Conservation (phyloP, 1,140 invertebrate genomes). For the Scaptomyza hsui region DNA sequence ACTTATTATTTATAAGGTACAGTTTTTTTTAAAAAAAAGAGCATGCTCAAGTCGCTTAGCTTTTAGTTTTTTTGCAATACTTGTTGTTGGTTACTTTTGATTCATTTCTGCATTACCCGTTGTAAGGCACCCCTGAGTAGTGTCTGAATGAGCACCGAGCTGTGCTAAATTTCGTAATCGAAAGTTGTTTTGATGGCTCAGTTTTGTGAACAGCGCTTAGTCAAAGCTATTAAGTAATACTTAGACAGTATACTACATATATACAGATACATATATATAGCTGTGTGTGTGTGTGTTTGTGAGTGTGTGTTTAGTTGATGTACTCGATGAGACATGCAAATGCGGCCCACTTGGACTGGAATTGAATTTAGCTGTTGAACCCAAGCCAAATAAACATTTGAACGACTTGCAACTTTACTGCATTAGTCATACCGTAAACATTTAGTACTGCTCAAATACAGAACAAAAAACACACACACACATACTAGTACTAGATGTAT, state of each 20-base stretch:
- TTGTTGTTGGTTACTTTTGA: not conserved
- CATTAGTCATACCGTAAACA: slow-evolving; percentile 45
- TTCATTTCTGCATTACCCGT: slow-evolving; percentile 14
- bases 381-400: slow-evolving; percentile 49
- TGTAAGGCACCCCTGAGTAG: not conserved
- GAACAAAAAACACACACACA: not conserved
- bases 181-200: slow-evolving; percentile 79
- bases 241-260: slow-evolving; percentile 40
- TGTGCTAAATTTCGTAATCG: slow-evolving; percentile 80
- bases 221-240: slow-evolving; percentile 80
- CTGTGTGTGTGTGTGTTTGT: not conserved
- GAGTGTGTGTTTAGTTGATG: slow-evolving; percentile 10
- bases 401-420: slow-evolving; percentile 20
- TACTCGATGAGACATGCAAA: slow-evolving; percentile 32
- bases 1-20: too few species aligned
- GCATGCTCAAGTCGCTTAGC: too few species aligned
- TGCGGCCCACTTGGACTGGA: slow-evolving; percentile 42
- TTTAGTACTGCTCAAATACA: not conserved
- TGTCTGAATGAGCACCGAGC: slow-evolving; percentile 7
- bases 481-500: not conserved
- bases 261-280: not conserved
- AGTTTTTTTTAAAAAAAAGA: too few species aligned
- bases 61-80: too few species aligned
- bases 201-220: slow-evolving; percentile 65
- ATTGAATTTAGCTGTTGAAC: slow-evolving; percentile 44